Conservation (phyloP, 2,888 invertebrate genomes). For the Heteromyza rotundicornis region DNA sequence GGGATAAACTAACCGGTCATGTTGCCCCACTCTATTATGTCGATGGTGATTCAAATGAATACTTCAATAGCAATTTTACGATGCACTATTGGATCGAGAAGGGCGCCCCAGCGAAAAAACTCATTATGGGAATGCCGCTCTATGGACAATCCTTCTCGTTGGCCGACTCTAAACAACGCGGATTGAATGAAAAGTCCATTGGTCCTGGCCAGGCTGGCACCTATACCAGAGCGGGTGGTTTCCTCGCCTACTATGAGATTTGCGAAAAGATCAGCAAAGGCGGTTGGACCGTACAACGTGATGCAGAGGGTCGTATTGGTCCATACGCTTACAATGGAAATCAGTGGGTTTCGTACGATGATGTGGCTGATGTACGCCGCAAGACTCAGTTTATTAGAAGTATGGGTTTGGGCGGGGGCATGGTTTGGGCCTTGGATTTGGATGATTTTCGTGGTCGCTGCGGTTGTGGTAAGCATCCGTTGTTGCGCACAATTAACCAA, state of each 20-base stretch:
- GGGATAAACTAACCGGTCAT: conserved; percentile 77
- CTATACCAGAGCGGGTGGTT: conserved; percentile 74
- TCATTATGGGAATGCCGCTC: conserved; percentile 77
- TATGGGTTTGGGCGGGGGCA: conserved; percentile 73
- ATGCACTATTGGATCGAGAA: conserved; percentile 75
- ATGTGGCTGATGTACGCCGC: conserved; percentile 69
- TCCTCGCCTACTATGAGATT: conserved; percentile 80
- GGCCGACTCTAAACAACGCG: conserved; percentile 63
- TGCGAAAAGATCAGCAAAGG: conserved; percentile 68
- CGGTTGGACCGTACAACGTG: conserved; percentile 70
- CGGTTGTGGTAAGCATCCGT: conserved; percentile 72
- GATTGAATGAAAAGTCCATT: conserved; percentile 67
- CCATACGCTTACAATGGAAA: conserved; percentile 74
- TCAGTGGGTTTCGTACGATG: conserved; percentile 84
- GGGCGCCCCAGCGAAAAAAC: conserved; percentile 70
- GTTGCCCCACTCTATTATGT: conserved; percentile 75
- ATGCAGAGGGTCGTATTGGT: conserved; percentile 70
- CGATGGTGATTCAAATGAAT: conserved; percentile 69
- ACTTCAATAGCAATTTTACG: conserved; percentile 76
- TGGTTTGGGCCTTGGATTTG: conserved; percentile 80
- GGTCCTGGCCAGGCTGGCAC: conserved; percentile 75
- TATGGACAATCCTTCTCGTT: conserved; percentile 80
- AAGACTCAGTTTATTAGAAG: conserved; percentile 69
- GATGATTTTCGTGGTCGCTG: conserved; percentile 77
- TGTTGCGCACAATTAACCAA: conserved; percentile 70